Conservation (phyloP, 2,888 invertebrate genomes). For the Epinotia ramella region DNA sequence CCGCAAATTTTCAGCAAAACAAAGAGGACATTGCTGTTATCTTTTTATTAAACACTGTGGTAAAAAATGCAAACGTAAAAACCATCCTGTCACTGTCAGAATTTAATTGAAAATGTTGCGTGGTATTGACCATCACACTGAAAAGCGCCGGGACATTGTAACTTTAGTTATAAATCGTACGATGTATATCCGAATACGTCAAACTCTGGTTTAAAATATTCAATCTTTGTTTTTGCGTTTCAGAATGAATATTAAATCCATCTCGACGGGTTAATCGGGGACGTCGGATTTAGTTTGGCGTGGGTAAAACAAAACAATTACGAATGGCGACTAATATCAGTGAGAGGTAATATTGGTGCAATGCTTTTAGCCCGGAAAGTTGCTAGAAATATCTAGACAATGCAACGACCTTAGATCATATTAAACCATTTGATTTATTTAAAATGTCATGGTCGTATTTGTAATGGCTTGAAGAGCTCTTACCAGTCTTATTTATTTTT, state of each 20-base stretch:
- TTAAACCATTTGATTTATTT: too few relatives aligned
- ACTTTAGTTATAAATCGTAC: constrained; percentile 15
- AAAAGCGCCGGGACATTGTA: not conserved
- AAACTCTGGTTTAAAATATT: constrained; percentile 21
- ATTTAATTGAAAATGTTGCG: constrained; percentile 18
- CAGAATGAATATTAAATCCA: constrained; percentile 10
- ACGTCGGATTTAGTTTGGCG: constrained; percentile 7
- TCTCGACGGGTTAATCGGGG: constrained; percentile 15
- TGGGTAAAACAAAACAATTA: constrained; percentile 15
- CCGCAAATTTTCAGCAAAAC: not conserved
- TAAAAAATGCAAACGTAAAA: not conserved
- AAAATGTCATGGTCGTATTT: too few relatives aligned
- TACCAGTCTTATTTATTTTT: too few relatives aligned
- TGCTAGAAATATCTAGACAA: too few relatives aligned
- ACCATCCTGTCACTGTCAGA: not conserved
- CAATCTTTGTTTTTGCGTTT: constrained; percentile 10
- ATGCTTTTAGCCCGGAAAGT: not conserved
- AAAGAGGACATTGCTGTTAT: not conserved
- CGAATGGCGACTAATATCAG: not conserved
- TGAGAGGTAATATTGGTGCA: not conserved
- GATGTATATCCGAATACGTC: constrained; percentile 2
- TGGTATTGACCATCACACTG: not conserved
- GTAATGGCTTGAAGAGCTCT: too few relatives aligned
- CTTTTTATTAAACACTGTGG: not conserved
- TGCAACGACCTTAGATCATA: too few relatives aligned